Evolutionary conservation across 37 sponge, comb jelly and placozoan species (phyloP), one percentile per base, ranked within the genome.

Genomic region (Chondrosia reniformis): DNA sequence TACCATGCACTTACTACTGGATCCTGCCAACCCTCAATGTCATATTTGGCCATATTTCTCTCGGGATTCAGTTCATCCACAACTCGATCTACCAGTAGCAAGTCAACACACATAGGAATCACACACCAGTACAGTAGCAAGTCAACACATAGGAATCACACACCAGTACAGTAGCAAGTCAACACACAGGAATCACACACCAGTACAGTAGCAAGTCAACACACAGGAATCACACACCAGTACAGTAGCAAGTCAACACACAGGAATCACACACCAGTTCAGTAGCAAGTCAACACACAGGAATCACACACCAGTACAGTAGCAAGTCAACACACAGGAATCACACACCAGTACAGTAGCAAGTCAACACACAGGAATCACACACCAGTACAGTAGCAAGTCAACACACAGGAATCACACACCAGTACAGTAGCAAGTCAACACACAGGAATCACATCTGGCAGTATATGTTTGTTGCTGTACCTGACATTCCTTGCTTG

Each of bases 1-100:
- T 13, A 13, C 6, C 19, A 9, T 41, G 39, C 27, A 76, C 80
- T 28, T 30, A 93, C 94, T 78, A 81, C 61, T n/a, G 85, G 83
- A 21, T 64, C 44, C 32, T 87, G 46, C 13, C 87, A 77, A 52
- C 45, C 84, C 28, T 80, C 55, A 34, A 89, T 87, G 32, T 89
- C 94, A 66, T 67, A 69, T 38, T 56, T 54, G 1, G 92, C 88
- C n/a, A 88, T 65, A 42, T 85, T 86, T 31, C 92, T 66, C 65
- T 88, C 95, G 0, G 95, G 95, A 39, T 91, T 67, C 21, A 88
- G 49, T 74, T 94, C 92, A 84, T 94, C 95, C 58, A 94, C 87
- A 10, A 94, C 84, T 56, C 95, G 89, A 79, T 88, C 95, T 94
- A 55, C 7, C 32, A n/a, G n/a, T n/a, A n/a, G n/a, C n/a, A n/a